Evolutionary conservation across 1,140 invertebrate genomes (phyloP).

Genomic region (Rhyacophila brunnea): DNA sequence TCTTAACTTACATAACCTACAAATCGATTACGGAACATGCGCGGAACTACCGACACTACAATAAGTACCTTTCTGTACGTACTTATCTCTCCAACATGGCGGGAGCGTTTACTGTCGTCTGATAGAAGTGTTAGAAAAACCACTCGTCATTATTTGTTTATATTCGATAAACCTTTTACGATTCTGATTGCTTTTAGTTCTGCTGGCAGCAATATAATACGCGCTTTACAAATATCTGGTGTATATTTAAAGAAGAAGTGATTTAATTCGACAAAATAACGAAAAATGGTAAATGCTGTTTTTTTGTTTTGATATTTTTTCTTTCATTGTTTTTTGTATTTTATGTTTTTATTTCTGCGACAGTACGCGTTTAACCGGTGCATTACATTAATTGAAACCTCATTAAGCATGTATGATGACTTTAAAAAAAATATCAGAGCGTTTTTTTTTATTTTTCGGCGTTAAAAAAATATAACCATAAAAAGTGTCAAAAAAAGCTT

Average conservation of each 20-base stretch:
- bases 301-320: conserved; percentile 34
- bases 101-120: conserved; percentile 49
- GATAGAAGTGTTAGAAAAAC: conserved; percentile 40
- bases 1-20: conserved; percentile 37
- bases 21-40: conserved; percentile 38
- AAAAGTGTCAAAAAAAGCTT: conserved; percentile 38
- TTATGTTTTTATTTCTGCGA: neutral
- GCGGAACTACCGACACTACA: conserved; percentile 18
- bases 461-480: conserved; percentile 24
- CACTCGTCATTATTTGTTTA: conserved; percentile 38
- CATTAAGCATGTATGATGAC: neutral
- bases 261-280: neutral
- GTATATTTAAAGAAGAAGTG: neutral
- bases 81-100: conserved; percentile 47
- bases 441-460: conserved; percentile 13
- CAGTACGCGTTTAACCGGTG: neutral
- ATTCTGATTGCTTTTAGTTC: conserved; percentile 38
- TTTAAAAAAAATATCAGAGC: neutral
- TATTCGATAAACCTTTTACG: conserved; percentile 37
- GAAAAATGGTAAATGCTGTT: conserved; percentile 28
- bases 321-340: conserved; percentile 14
- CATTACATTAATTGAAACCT: neutral
- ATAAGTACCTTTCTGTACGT: neutral
- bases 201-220: conserved; percentile 31
- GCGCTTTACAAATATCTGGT: conserved; percentile 22